Conservation (phyloP, 2,888 invertebrate genomes). For the Drosophila emarginata region DNA sequence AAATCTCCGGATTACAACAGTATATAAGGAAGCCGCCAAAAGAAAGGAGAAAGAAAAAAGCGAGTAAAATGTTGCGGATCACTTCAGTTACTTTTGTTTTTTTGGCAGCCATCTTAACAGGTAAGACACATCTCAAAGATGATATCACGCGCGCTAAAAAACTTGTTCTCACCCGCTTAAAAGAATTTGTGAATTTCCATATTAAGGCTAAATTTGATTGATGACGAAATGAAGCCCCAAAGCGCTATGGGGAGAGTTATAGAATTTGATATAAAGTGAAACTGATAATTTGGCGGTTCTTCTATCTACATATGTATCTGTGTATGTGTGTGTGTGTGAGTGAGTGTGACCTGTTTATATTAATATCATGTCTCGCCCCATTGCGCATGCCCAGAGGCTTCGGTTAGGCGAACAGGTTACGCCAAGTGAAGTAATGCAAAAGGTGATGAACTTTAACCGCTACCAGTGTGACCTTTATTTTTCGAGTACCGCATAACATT, state of each 20-base stretch:
- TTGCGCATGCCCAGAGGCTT: constrained; percentile 45
- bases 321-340: constrained; percentile 26
- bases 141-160: constrained; percentile 62
- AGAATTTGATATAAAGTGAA: constrained; percentile 18
- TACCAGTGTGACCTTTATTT: constrained; percentile 42
- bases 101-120: constrained; percentile 79
- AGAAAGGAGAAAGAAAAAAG: constrained; percentile 48
- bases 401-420: not conserved
- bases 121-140: constrained; percentile 64
- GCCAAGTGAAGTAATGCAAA: constrained; percentile 3
- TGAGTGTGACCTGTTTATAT: constrained; percentile 9
- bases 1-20: constrained; percentile 39
- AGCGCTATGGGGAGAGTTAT: constrained; percentile 4
- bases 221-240: constrained; percentile 19
- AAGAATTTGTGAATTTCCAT: constrained; percentile 8
- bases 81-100: constrained; percentile 64
- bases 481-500: not conserved
- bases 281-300: constrained; percentile 34
- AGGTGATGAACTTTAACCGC: constrained; percentile 16
- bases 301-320: constrained; percentile 12
- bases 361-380: not conserved
- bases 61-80: constrained; percentile 68
- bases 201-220: constrained; percentile 28
- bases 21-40: constrained; percentile 29
- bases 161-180: constrained; percentile 47